phyloP scores from a whole-genome alignment of 1,140 invertebrate genomes.

The Augochlora pura region DNA sequence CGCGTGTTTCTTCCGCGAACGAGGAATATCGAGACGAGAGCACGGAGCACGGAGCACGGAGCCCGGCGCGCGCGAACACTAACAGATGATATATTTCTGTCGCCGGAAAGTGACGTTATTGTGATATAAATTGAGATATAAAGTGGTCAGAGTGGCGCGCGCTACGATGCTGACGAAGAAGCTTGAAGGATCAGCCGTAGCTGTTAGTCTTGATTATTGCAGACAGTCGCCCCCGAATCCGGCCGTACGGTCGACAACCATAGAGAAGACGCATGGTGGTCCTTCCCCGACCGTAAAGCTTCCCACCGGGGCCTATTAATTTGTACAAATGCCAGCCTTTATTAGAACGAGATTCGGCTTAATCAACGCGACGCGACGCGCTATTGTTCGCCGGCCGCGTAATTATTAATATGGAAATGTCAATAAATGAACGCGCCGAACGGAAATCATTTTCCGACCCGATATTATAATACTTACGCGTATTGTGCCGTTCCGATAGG shows the following conservation, averaged over 20 bases:
- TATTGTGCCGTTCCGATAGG: neutral
- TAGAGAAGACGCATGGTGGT: conserved; percentile 70
- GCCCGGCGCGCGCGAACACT: too few species aligned
- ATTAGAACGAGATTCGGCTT: conserved; percentile 53
- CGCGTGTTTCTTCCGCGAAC: neutral
- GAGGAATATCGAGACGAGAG: neutral
- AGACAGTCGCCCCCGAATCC: conserved; percentile 71
- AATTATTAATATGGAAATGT: neutral
- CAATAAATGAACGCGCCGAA: neutral
- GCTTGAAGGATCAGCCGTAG: conserved; percentile 76
- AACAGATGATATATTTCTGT: conserved; percentile 49
- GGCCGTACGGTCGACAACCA: conserved; percentile 54
- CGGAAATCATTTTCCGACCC: neutral
- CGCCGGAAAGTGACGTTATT: conserved; percentile 76
- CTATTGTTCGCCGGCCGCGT: too few species aligned
- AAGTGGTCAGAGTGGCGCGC: conserved; percentile 63
- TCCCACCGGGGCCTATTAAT: conserved; percentile 65
- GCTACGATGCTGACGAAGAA: conserved; percentile 71
- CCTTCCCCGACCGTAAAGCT: conserved; percentile 50
- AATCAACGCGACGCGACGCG: neutral
- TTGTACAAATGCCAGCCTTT: conserved; percentile 67
- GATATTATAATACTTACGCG: neutral
- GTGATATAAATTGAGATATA: conserved; percentile 79
- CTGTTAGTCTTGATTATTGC: conserved; percentile 80
- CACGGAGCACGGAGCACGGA: too few species aligned